phyloP scores from a whole-genome alignment of 2,113 vertebrate species.

The Mobula hypostoma region DNA sequence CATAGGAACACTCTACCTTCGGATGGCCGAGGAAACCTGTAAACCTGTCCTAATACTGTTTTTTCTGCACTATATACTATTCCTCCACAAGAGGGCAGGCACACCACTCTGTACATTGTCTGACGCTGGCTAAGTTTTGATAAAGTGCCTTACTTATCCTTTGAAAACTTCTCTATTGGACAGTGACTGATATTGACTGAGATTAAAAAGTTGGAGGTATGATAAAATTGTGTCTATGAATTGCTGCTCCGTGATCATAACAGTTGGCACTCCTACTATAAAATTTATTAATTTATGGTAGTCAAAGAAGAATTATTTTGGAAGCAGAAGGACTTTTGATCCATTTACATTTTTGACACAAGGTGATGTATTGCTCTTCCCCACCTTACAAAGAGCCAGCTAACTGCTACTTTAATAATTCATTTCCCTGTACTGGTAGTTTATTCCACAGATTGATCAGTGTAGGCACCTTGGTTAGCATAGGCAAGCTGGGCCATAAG shows the following conservation, averaged over 20 bases:
- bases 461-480: neutral
- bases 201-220: neutral
- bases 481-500: too few species aligned
- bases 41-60: neutral
- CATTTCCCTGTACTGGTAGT: neutral
- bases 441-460: neutral
- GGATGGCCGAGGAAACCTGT: too few species aligned
- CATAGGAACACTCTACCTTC: too few species aligned
- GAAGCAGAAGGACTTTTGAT: neutral
- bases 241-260: neutral
- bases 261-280: neutral
- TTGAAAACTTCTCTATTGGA: neutral
- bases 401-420: neutral
- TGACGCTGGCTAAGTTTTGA: neutral
- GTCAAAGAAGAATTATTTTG: neutral
- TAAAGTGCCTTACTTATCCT: neutral
- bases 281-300: neutral
- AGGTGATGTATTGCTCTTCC: neutral
- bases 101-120: neutral
- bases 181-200: neutral
- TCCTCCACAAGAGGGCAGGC: constrained; percentile 7
- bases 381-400: neutral
- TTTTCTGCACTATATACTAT: neutral
- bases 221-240: neutral
- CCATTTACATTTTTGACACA: neutral